phyloP scores from a whole-genome alignment of 2,888 invertebrate species.

The Cerastis leucographa region DNA sequence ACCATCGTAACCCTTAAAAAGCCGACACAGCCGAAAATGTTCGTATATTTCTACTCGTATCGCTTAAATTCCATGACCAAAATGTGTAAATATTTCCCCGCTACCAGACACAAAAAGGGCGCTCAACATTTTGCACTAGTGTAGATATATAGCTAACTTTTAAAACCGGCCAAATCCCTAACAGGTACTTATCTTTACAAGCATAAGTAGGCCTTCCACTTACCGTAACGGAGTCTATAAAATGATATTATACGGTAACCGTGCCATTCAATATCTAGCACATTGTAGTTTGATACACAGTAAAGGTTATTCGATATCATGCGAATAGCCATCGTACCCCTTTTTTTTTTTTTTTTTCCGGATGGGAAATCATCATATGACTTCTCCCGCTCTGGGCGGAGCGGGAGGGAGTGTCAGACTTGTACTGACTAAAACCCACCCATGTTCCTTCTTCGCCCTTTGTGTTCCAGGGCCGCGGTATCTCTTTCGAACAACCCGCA shows the following conservation, averaged over 20 bases:
- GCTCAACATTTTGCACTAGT: conserved; percentile 25
- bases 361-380: too few relatives aligned
- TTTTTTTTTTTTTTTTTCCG: too few relatives aligned
- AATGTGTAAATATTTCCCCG: conserved; percentile 49
- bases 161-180: conserved; percentile 43
- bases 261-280: conserved; percentile 66
- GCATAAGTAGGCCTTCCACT: conserved; percentile 52
- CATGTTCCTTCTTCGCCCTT: too few relatives aligned
- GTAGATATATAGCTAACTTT: conserved; percentile 33
- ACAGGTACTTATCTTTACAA: conserved; percentile 59
- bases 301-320: conserved; percentile 70
- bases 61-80: conserved; percentile 15
- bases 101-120: conserved; percentile 38
- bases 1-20: not conserved
- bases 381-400: too few relatives aligned
- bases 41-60: conserved; percentile 27
- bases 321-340: conserved; percentile 55
- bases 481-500: too few relatives aligned
- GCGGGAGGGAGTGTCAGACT: too few relatives aligned
- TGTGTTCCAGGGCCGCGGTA: too few relatives aligned
- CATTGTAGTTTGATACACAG: conserved; percentile 62
- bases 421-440: too few relatives aligned
- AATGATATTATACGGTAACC: conserved; percentile 57
- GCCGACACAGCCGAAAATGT: conserved; percentile 6
- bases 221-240: conserved; percentile 60